Conservation (phyloP, 2,113 vertebrate species). For the Pipa parva region DNA sequence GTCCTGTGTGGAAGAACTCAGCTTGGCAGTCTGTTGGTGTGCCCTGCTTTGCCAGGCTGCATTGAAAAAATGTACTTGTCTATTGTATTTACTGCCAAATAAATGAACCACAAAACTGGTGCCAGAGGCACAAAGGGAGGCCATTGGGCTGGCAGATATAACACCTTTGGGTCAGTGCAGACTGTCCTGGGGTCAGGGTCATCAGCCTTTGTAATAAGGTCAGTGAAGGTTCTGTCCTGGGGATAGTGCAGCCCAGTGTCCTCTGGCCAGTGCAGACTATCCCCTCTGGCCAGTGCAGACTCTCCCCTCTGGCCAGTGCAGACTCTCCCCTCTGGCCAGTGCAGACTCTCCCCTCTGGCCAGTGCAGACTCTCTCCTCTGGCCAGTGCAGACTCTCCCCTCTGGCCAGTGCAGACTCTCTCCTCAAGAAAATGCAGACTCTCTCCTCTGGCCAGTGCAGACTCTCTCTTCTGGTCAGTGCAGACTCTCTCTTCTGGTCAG, state of each 20-base stretch:
- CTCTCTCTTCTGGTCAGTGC: too few species aligned
- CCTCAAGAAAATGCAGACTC: too few species aligned
- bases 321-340: not conserved
- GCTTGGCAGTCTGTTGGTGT: not conserved
- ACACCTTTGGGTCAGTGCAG: too few species aligned
- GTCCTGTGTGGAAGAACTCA: not conserved
- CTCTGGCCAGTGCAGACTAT: too few species aligned
- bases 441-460: too few species aligned
- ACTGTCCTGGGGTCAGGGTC: not conserved
- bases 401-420: too few species aligned
- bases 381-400: too few species aligned
- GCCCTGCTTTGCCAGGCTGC: not conserved
- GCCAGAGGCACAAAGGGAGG: not conserved
- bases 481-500: too few species aligned
- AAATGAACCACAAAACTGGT: not conserved
- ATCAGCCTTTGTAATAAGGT: not conserved
- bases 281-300: too few species aligned
- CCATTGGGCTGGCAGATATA: not conserved
- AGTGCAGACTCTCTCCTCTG: too few species aligned
- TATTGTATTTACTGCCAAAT: not conserved
- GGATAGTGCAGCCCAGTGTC: too few species aligned
- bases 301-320: not conserved
- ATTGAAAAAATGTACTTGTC: not conserved
- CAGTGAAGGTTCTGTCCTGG: not conserved
- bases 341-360: too few species aligned